A percentile compares a stretch with the other conserved stretches of the same genome.
These are phyloP conservation scores for Drosophila rubida DNA, from an alignment of 2,888 invertebrate genomes.

Conservation along the genomic window DNA sequence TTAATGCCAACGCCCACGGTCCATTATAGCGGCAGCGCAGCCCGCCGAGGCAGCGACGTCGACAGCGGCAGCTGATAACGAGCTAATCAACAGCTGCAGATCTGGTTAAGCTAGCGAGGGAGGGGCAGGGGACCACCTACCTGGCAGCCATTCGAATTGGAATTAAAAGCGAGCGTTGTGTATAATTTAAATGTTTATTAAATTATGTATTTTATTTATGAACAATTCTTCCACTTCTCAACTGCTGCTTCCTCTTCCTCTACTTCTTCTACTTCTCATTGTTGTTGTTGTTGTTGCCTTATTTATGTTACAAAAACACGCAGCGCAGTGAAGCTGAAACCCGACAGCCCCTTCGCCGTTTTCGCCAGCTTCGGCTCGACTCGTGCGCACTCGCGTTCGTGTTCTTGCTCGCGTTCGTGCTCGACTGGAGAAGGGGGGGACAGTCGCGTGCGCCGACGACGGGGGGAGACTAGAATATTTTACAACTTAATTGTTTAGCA, in stretches of 20 bases:
- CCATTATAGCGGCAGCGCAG: conserved; percentile 12
- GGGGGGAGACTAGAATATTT: conserved; percentile 74
- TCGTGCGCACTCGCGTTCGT: neutral
- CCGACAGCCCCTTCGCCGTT: neutral
- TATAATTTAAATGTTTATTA: conserved; percentile 77
- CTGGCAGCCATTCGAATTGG: conserved; percentile 12
- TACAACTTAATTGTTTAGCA: conserved; percentile 72
- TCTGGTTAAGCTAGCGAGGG: neutral
- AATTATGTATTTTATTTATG: conserved; percentile 75
- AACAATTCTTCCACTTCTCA: conserved; percentile 30
- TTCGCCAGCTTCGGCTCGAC: neutral
- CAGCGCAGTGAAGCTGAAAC: conserved; percentile 34
- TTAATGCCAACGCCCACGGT: conserved; percentile 73
- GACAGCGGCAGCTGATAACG: conserved; percentile 39
- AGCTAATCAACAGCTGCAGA: conserved; percentile 32
- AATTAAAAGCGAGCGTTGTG: conserved; percentile 25
- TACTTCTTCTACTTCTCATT: conserved; percentile 7
- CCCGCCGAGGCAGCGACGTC: neutral
- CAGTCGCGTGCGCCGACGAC: conserved; percentile 28
- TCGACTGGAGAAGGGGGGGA: neutral
- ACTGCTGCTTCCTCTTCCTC: conserved; percentile 13
- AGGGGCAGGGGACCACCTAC: conserved; percentile 41
- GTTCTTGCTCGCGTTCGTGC: neutral
- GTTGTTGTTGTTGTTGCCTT: conserved; percentile 6
- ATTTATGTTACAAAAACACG: conserved; percentile 74